Conservation (phyloP, 2,113 vertebrate species). For the Cinclus mexicanus region DNA sequence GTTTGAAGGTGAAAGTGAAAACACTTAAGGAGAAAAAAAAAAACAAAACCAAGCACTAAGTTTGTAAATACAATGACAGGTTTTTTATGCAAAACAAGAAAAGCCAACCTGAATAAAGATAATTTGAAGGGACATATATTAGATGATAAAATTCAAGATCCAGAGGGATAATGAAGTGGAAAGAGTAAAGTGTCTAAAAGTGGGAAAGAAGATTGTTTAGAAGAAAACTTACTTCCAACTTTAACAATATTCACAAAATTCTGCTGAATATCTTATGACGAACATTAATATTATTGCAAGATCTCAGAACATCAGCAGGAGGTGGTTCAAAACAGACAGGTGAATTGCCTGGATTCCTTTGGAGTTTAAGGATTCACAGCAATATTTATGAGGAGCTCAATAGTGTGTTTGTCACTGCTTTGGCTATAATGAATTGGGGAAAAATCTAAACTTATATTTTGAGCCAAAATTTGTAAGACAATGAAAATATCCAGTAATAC, state of each 20-base stretch:
- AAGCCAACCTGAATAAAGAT: neutral
- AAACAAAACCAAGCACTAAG: neutral
- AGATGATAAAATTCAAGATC: neutral
- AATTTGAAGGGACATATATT: neutral
- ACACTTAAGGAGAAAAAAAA: neutral
- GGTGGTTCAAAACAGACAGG: neutral
- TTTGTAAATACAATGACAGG: neutral
- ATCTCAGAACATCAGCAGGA: neutral
- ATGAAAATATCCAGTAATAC: neutral
- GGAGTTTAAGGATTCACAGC: neutral
- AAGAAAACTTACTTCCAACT: neutral
- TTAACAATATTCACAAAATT: neutral
- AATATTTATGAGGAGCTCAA: neutral
- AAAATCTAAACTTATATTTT: neutral
- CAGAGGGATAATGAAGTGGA: neutral
- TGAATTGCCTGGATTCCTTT: neutral
- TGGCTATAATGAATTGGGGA: neutral
- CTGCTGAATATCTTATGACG: neutral
- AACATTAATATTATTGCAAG: neutral
- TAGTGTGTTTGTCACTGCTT: neutral
- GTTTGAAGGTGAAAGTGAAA: neutral
- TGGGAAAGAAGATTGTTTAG: fast-evolving
- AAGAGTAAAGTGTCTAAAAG: neutral
- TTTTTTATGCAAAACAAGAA: neutral
- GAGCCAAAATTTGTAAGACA: neutral